A percentile compares a stretch with the other conserved stretches of the same genome.
Conservation (phyloP, 2,797 vertebrate species). For the Eleutherodactylus coqui region DNA sequence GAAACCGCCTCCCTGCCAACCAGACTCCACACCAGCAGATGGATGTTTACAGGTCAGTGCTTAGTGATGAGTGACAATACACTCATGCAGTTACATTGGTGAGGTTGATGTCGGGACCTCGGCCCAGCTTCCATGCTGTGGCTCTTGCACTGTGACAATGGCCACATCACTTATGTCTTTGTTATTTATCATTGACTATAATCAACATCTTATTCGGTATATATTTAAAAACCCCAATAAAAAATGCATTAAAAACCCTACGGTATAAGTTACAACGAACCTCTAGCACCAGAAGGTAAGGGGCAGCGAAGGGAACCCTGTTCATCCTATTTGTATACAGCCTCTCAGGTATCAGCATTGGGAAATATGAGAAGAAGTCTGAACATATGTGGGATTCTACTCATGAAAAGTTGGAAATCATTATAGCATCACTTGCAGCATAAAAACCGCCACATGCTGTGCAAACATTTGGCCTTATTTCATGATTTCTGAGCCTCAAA, state of each 20-base stretch:
- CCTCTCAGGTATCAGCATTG: not conserved
- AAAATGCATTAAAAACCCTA: not conserved
- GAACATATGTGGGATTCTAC: not conserved
- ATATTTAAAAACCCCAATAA: not conserved
- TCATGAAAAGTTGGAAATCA: not conserved
- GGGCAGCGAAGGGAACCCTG: not conserved
- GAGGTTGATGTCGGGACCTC: too few relatives aligned
- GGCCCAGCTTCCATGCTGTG: too few relatives aligned
- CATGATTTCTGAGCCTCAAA: slow-evolving; percentile 11
- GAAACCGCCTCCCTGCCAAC: too few relatives aligned
- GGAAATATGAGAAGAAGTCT: not conserved
- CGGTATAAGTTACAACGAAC: not conserved
- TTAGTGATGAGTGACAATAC: too few relatives aligned
- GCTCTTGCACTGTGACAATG: not conserved
- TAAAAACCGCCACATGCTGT: slow-evolving; percentile 3
- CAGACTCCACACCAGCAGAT: too few relatives aligned
- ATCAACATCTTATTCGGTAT: not conserved
- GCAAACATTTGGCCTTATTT: slow-evolving; percentile 26
- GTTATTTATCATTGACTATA: not conserved
- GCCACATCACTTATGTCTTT: not conserved
- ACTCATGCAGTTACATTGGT: too few relatives aligned
- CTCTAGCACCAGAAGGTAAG: not conserved
- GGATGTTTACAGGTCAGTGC: too few relatives aligned
- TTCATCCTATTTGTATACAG: not conserved
- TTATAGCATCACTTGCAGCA: not conserved